phyloP scores from a whole-genome alignment of 2,888 invertebrate genomes.

The Phasia obesa region DNA sequence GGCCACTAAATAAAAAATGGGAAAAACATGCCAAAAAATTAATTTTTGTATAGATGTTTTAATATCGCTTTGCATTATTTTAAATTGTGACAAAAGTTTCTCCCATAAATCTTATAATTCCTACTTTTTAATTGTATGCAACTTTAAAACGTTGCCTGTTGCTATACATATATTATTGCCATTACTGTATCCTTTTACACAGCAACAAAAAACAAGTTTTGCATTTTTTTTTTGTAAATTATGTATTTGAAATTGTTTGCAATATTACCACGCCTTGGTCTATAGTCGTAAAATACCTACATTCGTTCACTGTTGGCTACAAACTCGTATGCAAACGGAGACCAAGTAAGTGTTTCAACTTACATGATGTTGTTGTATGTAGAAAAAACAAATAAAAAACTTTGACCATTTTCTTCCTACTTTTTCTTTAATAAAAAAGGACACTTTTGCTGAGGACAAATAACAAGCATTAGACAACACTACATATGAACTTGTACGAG shows the following conservation, averaged over 20 bases:
- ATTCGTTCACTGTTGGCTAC: constrained; percentile 15
- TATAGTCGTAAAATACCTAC: constrained; percentile 18
- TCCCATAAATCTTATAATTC: too few species aligned
- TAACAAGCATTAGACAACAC: constrained; percentile 59
- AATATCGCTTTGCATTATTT: too few species aligned
- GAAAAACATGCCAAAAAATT: too few species aligned
- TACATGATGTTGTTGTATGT: constrained; percentile 50
- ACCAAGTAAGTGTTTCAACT: constrained; percentile 58
- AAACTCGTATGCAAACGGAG: constrained; percentile 52
- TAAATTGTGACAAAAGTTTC: neutral
- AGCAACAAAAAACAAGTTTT: constrained; percentile 60
- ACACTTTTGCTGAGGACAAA: constrained; percentile 44
- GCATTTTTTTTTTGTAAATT: constrained; percentile 52
- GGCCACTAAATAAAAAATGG: too few species aligned
- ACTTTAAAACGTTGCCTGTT: neutral
- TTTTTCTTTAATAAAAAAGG: constrained; percentile 38
- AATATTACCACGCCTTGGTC: constrained; percentile 64
- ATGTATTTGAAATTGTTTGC: constrained; percentile 65
- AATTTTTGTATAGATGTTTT: too few species aligned
- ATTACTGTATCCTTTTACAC: constrained; percentile 31
- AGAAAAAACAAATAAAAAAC: constrained; percentile 36
- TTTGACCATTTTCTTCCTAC: constrained; percentile 50
- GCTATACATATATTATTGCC: neutral
- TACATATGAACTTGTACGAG: constrained; percentile 54
- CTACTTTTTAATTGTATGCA: too few species aligned